Evolutionary conservation across 2,888 invertebrate genomes (phyloP), one percentile per base, ranked within the genome.

Genomic region (Dysmachus trigonus): DNA sequence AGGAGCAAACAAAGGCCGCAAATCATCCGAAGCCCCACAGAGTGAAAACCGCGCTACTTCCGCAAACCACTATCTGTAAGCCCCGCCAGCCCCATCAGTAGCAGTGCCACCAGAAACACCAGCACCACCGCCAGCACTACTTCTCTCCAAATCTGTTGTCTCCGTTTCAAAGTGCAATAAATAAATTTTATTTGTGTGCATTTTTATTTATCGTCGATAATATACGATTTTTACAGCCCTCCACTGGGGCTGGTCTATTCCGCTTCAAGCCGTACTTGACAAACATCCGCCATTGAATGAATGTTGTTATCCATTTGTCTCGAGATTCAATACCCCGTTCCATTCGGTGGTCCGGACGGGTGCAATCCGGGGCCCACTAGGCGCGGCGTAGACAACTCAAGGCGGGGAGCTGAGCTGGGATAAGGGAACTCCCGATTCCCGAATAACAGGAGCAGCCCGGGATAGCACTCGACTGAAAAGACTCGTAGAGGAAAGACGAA

Each of bases 161-260:
- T 85, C 83, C 86, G 83, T 31, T 86, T 33, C 79, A 79, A 71
- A 87, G 13, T 85, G 83, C 74, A 87, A 87, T 87, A 87, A 87
- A 87, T 87, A 87, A 86, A 84, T 87, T 86, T 87, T 87, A 87
- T 87, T 84, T 83, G 86, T 87, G 71, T 87, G 79, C 84, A 87
- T 87, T 87, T 87, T 87, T 87, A 87, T 87, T 87, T 87, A 87
- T 87, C 83, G 84, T 86, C 87, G 86, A 87, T 87, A 87, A 87
- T 87, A 87, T 86, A 86, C 77, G 86, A 86, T 87, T 87, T 87
- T 84, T 86, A 86, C 87, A 86, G 87, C 87, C 87, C 76, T 74
- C 82, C 30, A 33, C 31, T 85, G 47, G 74, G 62, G 27, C 62
- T 18, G 27, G 62, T 62, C 22, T 62, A 62, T 85, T 51, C 76